Percentiles rank a stretch among this genome's conserved stretches.
These are phyloP conservation scores for Ecliptopera silaceata DNA, from an alignment of 2,888 invertebrate genomes.

Conservation along the genomic window DNA sequence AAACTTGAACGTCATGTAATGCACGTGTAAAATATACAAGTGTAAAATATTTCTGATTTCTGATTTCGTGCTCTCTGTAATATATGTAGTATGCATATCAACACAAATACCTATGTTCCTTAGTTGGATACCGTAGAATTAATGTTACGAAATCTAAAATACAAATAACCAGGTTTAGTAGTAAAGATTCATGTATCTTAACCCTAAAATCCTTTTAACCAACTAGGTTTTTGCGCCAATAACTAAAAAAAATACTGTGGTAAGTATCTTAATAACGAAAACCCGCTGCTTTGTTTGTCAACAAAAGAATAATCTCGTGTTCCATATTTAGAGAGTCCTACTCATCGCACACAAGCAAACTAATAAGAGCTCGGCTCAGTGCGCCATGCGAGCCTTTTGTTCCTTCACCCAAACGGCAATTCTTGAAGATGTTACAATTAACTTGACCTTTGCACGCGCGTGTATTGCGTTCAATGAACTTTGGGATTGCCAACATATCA, in stretches of 20 bases:
- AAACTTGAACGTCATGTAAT: not conserved
- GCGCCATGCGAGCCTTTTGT: constrained; percentile 21
- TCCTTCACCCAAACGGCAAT: constrained; percentile 21
- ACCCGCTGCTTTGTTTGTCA: constrained; percentile 13
- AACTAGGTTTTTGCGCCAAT: not conserved
- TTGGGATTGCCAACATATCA: constrained; percentile 35
- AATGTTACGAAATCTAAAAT: no score
- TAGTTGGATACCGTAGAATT: no score
- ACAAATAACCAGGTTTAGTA: no score
- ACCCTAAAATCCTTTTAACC: no score
- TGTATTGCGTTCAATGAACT: constrained; percentile 51
- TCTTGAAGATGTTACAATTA: constrained; percentile 44
- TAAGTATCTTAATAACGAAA: not conserved
- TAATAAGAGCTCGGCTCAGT: constrained; percentile 8
- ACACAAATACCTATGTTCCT: no score
- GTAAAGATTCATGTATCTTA: no score
- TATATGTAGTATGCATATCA: no score
- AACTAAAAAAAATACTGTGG: not conserved
- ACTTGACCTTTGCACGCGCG: constrained; percentile 55
- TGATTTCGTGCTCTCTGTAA: no score
- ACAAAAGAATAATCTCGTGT: constrained; percentile 25
- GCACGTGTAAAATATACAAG: no score
- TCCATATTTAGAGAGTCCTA: constrained; percentile 25
- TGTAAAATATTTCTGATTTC: not conserved
- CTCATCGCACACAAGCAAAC: constrained; percentile 5